Evolutionary conservation across 1,140 invertebrate species (phyloP).

Genomic region (Drosophila sproati): DNA sequence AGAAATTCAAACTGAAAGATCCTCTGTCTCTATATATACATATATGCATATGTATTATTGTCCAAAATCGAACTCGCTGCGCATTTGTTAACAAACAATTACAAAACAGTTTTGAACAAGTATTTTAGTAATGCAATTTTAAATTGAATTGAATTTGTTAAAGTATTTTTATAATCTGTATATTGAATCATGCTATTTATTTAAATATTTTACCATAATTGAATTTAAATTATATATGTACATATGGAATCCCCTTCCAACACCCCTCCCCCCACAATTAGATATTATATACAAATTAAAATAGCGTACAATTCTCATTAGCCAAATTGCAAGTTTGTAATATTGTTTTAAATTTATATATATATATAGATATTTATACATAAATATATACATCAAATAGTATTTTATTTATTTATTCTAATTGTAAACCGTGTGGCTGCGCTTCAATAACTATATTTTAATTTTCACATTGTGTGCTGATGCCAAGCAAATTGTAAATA

Average conservation of each 20-base stretch:
- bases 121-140: slow-evolving; percentile 65
- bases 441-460: slow-evolving; percentile 22
- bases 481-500: slow-evolving; percentile 36
- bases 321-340: slow-evolving; percentile 71
- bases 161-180: slow-evolving; percentile 63
- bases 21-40: slow-evolving; percentile 27
- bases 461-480: slow-evolving; percentile 15
- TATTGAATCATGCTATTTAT: slow-evolving; percentile 30
- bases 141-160: slow-evolving; percentile 53
- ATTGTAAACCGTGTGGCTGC: slow-evolving; percentile 41
- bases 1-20: slow-evolving; percentile 19
- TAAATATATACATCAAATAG: slow-evolving; percentile 18
- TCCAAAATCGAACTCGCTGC: slow-evolving; percentile 28
- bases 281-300: slow-evolving; percentile 40
- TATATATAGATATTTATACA: slow-evolving; percentile 8
- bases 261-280: slow-evolving; percentile 20
- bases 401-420: slow-evolving; percentile 59
- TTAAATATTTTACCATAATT: slow-evolving; percentile 41
- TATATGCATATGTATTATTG: slow-evolving; percentile 29
- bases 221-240: slow-evolving; percentile 48
- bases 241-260: slow-evolving; percentile 2
- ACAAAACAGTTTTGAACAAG: slow-evolving; percentile 47
- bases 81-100: slow-evolving; percentile 42
- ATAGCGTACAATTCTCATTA: slow-evolving; percentile 74
- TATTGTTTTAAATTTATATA: slow-evolving; percentile 59